Evolutionary conservation across 37 sponge, comb jelly and placozoan genomes (phyloP), one percentile per base, ranked within the genome.

Genomic region (Theonella swinhoei): DNA sequence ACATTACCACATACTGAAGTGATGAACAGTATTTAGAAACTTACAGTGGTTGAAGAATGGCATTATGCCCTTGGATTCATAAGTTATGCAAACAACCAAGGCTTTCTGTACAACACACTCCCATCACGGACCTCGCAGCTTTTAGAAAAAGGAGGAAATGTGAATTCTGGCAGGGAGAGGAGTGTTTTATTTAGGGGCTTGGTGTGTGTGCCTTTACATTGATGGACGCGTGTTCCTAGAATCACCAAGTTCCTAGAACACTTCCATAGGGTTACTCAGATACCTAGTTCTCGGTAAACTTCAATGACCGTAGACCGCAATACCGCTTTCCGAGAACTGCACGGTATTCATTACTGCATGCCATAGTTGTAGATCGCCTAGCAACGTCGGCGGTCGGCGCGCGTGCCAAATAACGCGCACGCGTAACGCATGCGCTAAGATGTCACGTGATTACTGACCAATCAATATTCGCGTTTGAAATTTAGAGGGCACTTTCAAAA

Each of bases 381-480:
- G 54, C 54, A 47, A 47, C 54, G 54, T 17, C 54, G 14, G 11
- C 14, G 14, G 54, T 14, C 7, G 24, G 7, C n/a, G 40, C 72
- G 39, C 39, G 40, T 34, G 31, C 22, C 40, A 38, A 38, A 4
- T 39, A n/a, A 42, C 74, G 26, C 43, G 74, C 37, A n/a, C n/a
- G n/a, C n/a, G n/a, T n/a, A n/a, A n/a, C 43, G 74, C 54, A 47
- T 47, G 54, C 54, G 54, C 7, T 47, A 47, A 47, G 14, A 17
- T 14, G 54, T 17, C 36, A 42, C 43, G 34, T 68, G 9, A 73
- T 17, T 42, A 36, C 33, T 26, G 43, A 17, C 79, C 79, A 78
- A 78, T 78, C 79, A 78, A 66, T 64, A 37, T 80, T n/a, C 33
- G 2, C 5, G 26, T 64, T 78, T 33, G 31, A 65, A 78, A 78